Base-by-base conservation (phyloP, 1,140 invertebrate genomes). In the Rhopalosiphum padi region DNA sequence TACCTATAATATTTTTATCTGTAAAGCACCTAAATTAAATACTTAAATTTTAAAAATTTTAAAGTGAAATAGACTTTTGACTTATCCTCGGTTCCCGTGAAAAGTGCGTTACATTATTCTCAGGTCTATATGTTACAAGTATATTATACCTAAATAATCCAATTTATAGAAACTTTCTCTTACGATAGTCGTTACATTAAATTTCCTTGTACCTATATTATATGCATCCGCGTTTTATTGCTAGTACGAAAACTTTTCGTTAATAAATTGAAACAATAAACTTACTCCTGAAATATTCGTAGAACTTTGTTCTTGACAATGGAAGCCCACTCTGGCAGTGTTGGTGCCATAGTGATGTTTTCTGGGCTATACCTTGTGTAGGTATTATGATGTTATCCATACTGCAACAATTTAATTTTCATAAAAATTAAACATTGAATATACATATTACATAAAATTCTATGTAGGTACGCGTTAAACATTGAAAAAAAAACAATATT, bases 261-360 rank as follows among this genome's bases (percentile, higher is more conserved):
- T 41, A 25, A 35, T 91, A 82, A 35, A 83, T 48, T 82, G 2
- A 83, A 37, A 48, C 43, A 35, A 48, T 46, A 77, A 91, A 86
- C 91, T 93, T 51, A 93, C 91, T 48, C 82, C 77, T 93, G 43
- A 43, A 93, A 93, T 43, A 93, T 18, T 86, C 48, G 91, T 41
- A 93, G 82, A 55, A 93, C 82, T 85, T 93, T 93, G 48, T 93
- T 93, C 91, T 93, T 93, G 82, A 93, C 77, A 48, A 93, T 93
- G 77, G 82, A n/a, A 93, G 91, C 91, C 91, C 91, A 93, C 37
- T 93, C 91, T 55, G 91, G 91, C 91, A 93, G 25, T 9, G 91
- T 93, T 43, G 91, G 91, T 55, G 91, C 91, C 91, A 93, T 93
- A 51, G 51, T 25, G 91, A 93, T 93, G 91, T 93, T 93, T 83